These are phyloP conservation scores for Drosophila seguyi DNA, from an alignment of 1,140 invertebrate species.

Conservation along the genomic window DNA sequence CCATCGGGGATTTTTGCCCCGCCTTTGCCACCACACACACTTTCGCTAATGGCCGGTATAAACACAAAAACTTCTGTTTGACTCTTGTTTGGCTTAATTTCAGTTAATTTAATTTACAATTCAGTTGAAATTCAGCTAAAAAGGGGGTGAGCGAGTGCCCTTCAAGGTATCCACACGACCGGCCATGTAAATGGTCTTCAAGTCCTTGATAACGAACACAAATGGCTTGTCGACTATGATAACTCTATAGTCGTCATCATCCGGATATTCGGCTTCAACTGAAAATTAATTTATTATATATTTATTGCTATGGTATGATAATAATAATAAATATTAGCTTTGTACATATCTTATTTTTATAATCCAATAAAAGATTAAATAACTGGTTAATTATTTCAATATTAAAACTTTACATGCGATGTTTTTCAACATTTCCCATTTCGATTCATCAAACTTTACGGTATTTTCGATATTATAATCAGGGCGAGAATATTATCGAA, in stretches of 20 bases:
- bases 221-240: constrained; percentile 30
- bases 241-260: background rate
- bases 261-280: constrained; percentile 5
- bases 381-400: too few species aligned
- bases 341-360: too few species aligned
- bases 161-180: constrained; percentile 15
- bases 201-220: constrained; percentile 39
- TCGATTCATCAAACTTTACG: too few species aligned
- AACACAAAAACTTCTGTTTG: constrained; percentile 26
- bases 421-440: too few species aligned
- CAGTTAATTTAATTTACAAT: constrained; percentile 65
- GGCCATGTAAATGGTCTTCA: constrained; percentile 17
- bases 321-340: too few species aligned
- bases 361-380: too few species aligned
- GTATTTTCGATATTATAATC: background rate
- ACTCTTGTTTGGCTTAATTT: constrained; percentile 24
- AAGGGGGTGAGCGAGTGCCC: background rate
- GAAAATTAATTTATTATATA: background rate
- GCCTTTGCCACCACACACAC: background rate
- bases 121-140: background rate
- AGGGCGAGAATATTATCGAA: background rate
- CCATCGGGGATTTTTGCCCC: constrained; percentile 43
- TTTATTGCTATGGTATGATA: too few species aligned
- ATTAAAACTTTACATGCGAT: too few species aligned
- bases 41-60: constrained; percentile 58